phyloP scores from a whole-genome alignment of 2,888 invertebrate genomes.

The Lucinisca nassula region DNA sequence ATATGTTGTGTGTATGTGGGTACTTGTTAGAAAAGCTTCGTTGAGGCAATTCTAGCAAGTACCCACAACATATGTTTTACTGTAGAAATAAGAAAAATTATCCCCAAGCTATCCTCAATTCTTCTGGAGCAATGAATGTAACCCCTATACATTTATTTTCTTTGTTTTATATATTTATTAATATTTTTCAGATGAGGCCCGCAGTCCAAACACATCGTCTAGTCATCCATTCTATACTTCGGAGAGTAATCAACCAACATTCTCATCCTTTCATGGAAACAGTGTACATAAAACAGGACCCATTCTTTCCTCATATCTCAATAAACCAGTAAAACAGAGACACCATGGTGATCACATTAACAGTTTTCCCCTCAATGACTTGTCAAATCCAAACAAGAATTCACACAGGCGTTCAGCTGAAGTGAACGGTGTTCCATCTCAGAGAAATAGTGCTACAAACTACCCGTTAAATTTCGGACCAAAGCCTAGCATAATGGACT shows the following conservation, averaged over 20 bases:
- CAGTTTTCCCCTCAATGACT: constrained; percentile 62
- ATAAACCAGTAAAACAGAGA: constrained; percentile 30
- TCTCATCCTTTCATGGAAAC: constrained; percentile 67
- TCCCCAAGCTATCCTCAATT: too few relatives aligned
- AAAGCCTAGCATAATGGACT: constrained; percentile 37
- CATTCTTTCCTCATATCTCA: constrained; percentile 59
- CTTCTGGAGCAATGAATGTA: too few relatives aligned
- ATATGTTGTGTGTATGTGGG: too few relatives aligned
- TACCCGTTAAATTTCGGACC: constrained; percentile 37
- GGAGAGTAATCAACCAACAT: constrained; percentile 63
- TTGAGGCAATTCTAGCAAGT: too few relatives aligned
- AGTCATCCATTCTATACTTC: constrained; percentile 68
- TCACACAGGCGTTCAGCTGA: constrained; percentile 44
- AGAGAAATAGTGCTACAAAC: constrained; percentile 20
- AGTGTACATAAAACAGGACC: constrained; percentile 65
- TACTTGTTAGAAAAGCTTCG: too few relatives aligned
- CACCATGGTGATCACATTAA: constrained; percentile 32
- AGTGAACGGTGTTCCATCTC: constrained; percentile 18
- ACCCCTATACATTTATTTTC: too few relatives aligned
- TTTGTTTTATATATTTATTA: too few relatives aligned
- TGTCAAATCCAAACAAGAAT: constrained; percentile 61
- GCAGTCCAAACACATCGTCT: constrained; percentile 66
- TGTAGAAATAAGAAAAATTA: too few relatives aligned
- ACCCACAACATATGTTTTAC: too few relatives aligned
- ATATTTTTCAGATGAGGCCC: constrained; percentile 61